Base-by-base conservation (phyloP, 2,888 invertebrate species). In the Acleris emargana region DNA sequence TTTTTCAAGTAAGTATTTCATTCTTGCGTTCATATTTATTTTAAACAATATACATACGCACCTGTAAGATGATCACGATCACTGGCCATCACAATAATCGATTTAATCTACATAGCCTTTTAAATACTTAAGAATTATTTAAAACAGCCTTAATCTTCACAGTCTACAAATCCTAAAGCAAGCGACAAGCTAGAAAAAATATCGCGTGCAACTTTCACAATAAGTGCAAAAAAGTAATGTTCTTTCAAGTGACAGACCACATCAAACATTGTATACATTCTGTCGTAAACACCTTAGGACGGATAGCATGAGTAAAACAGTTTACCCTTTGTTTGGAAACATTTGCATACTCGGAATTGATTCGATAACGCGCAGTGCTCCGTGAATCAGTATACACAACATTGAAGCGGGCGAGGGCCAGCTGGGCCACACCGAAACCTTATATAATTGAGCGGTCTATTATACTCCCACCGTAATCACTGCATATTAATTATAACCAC, bases 391-490 rank as follows among this genome's bases (percentile, higher is more conserved):
- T 64, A 64, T 50, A 64, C 63, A 47, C 47, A 64, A 49, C 22
- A 58, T 58, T 64, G 47, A 13, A 25, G 25, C 54, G 57, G 57
- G 57, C 38, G 38, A 32, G 63, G 63, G 58, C 58, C 63, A 45
- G n/a, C 25, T 25, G 16, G 18, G 22, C 9, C 32, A 20, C 42
- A 52, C 51, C 43, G 28, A 22, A 38, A 32, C 32, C 50, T 32
- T 22, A 50, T 13, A 9, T 32, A 32, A 32, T 9, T 32, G 55
- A 7, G 51, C 61, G 52, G 45, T 61, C 57, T 57, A 52, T 61
- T 64, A 61, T 66, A 61, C 57, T 66, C 52, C 52, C 61, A 57
- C 51, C 66, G 47, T 52, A 66, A 66, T 61, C 60, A 66, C 51
- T 45, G 47, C 18, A 25, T 66, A 66, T 66, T 52, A 66, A 57